Percentiles rank a stretch among this genome's conserved stretches.
phyloP scores from a whole-genome alignment of 1,140 invertebrate species.

The Drosophila kepulauana region DNA sequence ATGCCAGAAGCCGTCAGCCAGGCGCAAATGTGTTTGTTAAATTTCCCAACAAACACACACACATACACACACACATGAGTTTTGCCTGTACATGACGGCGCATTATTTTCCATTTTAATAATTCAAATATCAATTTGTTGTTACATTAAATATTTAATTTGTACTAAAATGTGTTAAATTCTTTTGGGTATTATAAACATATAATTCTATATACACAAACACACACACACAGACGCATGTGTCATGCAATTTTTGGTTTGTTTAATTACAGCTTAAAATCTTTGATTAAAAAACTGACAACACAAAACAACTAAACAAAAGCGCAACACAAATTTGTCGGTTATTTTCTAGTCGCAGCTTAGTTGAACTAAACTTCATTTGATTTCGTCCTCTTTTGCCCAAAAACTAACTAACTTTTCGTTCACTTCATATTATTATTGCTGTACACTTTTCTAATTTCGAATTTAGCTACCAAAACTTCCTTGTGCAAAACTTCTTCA shows the following conservation, averaged over 20 bases:
- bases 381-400: background rate
- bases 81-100: conserved; percentile 65
- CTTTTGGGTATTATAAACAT: conserved; percentile 74
- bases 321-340: conserved; percentile 26
- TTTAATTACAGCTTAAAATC: conserved; percentile 82
- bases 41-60: conserved; percentile 50
- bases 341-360: conserved; percentile 8
- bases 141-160: conserved; percentile 83
- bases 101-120: conserved; percentile 82
- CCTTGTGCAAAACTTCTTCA: background rate
- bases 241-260: conserved; percentile 72
- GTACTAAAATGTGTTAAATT: conserved; percentile 83
- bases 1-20: conserved; percentile 62
- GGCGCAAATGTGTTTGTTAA: conserved; percentile 70
- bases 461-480: background rate
- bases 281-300: conserved; percentile 68
- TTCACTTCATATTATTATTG: background rate
- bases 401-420: conserved; percentile 11
- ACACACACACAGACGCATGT: conserved; percentile 39
- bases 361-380: conserved; percentile 34
- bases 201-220: conserved; percentile 18
- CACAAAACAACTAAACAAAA: conserved; percentile 24
- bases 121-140: conserved; percentile 83
- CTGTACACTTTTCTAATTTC: conserved; percentile 1
- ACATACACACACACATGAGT: conserved; percentile 36